phyloP scores from a whole-genome alignment of 2,888 invertebrate genomes.

The Thyatira batis region DNA sequence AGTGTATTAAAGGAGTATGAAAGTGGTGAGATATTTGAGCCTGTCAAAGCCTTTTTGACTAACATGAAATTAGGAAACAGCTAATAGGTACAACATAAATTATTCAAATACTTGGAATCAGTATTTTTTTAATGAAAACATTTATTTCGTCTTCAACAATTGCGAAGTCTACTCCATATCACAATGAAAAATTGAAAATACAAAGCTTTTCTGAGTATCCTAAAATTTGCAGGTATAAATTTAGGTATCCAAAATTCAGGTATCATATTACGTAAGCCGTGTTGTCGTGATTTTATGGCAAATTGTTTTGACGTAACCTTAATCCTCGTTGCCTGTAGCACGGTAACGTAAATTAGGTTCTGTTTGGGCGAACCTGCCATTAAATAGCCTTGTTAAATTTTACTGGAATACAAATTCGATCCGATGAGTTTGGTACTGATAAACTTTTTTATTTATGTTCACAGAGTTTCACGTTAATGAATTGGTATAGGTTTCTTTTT shows the following conservation, averaged over 20 bases:
- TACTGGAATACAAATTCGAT: neutral
- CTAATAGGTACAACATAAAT: too few species aligned
- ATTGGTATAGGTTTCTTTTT: neutral
- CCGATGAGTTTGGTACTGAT: neutral
- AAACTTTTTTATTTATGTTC: neutral
- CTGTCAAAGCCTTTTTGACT: too few species aligned
- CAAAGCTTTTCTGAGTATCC: neutral
- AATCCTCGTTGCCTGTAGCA: neutral
- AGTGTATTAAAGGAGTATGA: neutral
- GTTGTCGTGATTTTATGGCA: neutral
- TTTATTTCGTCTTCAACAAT: too few species aligned
- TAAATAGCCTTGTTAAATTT: neutral
- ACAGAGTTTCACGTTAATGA: neutral
- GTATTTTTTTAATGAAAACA: too few species aligned
- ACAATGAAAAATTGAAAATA: too few species aligned
- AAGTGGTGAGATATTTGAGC: too few species aligned
- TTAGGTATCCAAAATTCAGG: neutral
- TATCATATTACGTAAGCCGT: neutral
- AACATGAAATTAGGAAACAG: too few species aligned
- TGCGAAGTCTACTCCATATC: too few species aligned
- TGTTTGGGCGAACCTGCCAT: neutral
- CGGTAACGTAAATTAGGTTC: neutral
- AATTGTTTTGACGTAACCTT: neutral
- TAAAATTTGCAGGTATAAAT: neutral
- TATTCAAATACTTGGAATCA: too few species aligned